Conservation (phyloP, 2,888 invertebrate species). For the Allophyes oxyacanthae region DNA sequence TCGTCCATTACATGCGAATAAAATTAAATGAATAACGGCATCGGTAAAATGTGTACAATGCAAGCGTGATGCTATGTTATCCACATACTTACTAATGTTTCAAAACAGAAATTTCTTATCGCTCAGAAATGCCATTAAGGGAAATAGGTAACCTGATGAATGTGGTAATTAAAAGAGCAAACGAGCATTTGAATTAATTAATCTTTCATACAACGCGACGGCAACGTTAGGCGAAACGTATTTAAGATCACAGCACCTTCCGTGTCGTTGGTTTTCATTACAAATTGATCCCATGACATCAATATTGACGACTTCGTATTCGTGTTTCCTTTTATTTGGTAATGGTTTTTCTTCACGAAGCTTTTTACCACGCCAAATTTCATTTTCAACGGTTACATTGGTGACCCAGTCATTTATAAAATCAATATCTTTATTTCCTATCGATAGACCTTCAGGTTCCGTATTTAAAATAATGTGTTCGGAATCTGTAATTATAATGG, state of each 20-base stretch:
- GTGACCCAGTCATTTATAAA: constrained; percentile 52
- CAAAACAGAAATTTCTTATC: no score
- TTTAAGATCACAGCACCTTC: constrained; percentile 25
- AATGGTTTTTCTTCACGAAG: constrained; percentile 58
- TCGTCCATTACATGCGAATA: no score
- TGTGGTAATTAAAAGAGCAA: no score
- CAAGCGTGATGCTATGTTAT: no score
- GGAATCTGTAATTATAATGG: constrained; percentile 16
- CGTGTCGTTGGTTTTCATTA: constrained; percentile 3
- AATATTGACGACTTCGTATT: constrained; percentile 33
- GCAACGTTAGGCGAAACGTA: no score
- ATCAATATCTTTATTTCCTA: constrained; percentile 34
- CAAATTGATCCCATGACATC: constrained; percentile 8
- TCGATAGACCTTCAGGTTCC: constrained; percentile 7
- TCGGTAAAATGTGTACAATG: no score
- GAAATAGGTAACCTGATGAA: no score
- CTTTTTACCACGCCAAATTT: constrained; percentile 60
- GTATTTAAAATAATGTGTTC: constrained; percentile 13
- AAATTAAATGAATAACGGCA: no score
- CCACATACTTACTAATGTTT: no score
- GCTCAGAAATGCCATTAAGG: no score
- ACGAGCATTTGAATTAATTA: no score
- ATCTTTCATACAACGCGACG: no score
- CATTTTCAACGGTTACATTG: constrained; percentile 53
- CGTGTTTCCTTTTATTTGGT: constrained; percentile 22